phyloP scores from a whole-genome alignment of 2,797 vertebrate genomes.

The Manis pentadactyla region DNA sequence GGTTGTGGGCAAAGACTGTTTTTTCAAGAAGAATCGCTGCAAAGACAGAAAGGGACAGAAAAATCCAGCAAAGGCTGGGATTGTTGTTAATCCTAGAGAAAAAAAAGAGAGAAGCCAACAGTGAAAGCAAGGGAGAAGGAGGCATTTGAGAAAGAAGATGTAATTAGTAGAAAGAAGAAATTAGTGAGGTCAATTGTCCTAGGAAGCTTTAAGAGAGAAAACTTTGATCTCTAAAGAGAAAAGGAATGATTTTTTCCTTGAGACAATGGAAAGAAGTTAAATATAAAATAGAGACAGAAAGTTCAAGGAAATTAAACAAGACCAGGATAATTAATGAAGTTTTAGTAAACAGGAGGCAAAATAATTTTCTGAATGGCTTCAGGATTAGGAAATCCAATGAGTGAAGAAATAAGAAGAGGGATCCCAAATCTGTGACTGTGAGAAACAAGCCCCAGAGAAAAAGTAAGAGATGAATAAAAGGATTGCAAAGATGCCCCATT shows the following conservation, averaged over 20 bases:
- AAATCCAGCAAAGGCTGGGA: not conserved
- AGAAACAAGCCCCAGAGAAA: not conserved
- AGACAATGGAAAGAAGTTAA: not conserved
- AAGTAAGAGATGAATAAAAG: not conserved
- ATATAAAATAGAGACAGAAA: constrained; percentile 5
- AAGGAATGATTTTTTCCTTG: not conserved
- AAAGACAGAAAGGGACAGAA: not conserved
- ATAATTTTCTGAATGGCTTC: not conserved
- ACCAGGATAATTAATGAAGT: not conserved
- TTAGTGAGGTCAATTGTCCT: not conserved
- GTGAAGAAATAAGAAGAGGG: not conserved
- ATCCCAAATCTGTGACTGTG: not conserved
- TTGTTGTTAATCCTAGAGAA: not conserved
- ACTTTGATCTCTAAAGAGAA: constrained; percentile 19
- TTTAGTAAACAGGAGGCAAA: constrained; percentile 15
- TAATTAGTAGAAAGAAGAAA: constrained; percentile 7
- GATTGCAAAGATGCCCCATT: not conserved
- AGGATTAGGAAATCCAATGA: not conserved
- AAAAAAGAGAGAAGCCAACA: not conserved
- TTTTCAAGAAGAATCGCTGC: not conserved
- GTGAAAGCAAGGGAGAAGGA: not conserved
- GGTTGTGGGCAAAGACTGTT: not conserved
- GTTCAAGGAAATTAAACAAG: constrained; percentile 2
- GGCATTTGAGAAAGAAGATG: not conserved
- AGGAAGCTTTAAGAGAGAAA: constrained; percentile 1